Evolutionary conservation across 2,113 vertebrate genomes (phyloP), one percentile per base, ranked within the genome.

Genomic region (Protomyctophum bolini): DNA sequence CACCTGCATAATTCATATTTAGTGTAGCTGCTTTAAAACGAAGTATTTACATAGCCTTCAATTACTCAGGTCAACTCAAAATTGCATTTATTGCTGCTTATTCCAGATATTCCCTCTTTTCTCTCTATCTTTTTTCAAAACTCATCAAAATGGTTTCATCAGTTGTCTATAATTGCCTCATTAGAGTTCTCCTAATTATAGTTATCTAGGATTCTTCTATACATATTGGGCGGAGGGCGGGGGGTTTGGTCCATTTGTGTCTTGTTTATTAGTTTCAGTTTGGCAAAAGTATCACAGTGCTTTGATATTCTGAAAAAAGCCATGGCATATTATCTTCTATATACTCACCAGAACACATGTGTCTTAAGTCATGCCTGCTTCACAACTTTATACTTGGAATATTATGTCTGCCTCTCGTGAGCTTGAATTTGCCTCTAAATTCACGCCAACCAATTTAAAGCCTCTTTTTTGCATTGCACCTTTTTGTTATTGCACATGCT

Each of bases 111-210:
- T 84, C 76, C 11, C 69, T 76, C 64, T 75, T 79, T 87, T 82
- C 63, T 59, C 63, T 72, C 33, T 41, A 3, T 41, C 33, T 41
- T 58, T 74, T 62, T 69, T 79, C 28, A 45, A 74, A 76, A 82
- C 86, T 91, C 88, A 88, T 91, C 91, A 92, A 83, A 88, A 77
- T 75, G 79, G 79, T 89, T 90, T 91, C 87, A 91, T 90, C 86
- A 88, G 80, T 86, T 90, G 85, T 80, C 81, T 87, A 70, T 92
- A 92, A 93, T 92, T 93, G 91, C 86, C 89, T 92, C 89, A 91
- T 92, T 92, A 92, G 81, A 86, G 82, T 87, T 90, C 83, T 89
- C 75, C 83, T 92, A 92, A 92, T 92, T 92, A 92, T 80, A 90
- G 90, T 90, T 86, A 91, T 92, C 90, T 88, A 88, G 88, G 82